Evolutionary conservation across 2,797 vertebrate species (phyloP).

Genomic region (Falco novaeseelandiae): DNA sequence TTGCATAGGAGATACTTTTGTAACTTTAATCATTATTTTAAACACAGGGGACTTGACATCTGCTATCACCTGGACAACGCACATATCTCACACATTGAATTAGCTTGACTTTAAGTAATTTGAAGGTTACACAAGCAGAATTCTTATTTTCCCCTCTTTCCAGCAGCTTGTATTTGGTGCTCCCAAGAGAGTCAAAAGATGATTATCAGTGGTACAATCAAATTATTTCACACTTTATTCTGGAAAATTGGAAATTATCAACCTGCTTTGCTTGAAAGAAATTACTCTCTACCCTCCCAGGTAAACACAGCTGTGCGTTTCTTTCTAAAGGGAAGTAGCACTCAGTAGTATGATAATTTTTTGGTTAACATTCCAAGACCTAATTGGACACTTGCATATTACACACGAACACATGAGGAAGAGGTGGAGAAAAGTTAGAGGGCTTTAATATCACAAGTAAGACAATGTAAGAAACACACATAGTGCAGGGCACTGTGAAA

Average conservation of each 20-base stretch:
- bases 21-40: neutral
- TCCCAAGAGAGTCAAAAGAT: neutral
- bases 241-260: neutral
- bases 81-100: neutral
- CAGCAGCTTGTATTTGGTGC: neutral
- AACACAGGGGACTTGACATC: neutral
- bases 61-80: neutral
- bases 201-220: neutral
- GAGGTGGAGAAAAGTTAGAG: neutral
- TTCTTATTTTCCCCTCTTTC: neutral
- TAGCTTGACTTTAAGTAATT: neutral
- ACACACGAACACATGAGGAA: neutral
- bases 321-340: neutral
- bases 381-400: neutral
- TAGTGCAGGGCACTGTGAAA: neutral
- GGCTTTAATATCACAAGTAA: neutral
- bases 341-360: neutral
- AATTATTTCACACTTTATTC: neutral
- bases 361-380: neutral
- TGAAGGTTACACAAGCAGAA: neutral
- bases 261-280: neutral
- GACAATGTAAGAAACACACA: neutral
- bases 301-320: neutral
- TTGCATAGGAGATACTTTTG: neutral
- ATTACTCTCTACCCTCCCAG: neutral